Evolutionary conservation across 2,888 invertebrate species (phyloP).

Genomic region (Chymomyza amoena): DNA sequence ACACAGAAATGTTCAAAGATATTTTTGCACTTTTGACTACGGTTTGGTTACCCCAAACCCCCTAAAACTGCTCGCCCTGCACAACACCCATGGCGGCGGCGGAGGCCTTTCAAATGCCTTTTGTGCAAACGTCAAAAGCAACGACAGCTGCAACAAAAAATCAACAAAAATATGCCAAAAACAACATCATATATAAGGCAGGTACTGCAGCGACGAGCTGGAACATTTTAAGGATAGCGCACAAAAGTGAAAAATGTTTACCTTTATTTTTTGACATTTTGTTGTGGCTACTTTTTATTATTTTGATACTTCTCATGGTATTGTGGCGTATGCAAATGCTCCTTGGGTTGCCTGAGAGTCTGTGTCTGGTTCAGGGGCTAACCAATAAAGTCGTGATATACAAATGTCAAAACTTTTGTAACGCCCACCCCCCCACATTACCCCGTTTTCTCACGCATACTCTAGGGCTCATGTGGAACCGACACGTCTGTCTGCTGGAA

Average conservation of each 20-base stretch:
- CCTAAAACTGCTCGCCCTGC: too few species aligned
- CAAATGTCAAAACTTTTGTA: background rate
- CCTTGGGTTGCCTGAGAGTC: conserved; percentile 1
- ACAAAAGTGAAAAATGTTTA: conserved; percentile 47
- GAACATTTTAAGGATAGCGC: conserved; percentile 20
- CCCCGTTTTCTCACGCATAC: conserved; percentile 7
- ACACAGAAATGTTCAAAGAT: conserved; percentile 69
- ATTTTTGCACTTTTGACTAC: conserved; percentile 48
- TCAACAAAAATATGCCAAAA: conserved; percentile 39
- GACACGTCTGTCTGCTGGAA: background rate
- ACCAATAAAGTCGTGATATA: conserved; percentile 7
- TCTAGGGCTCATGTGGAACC: conserved; percentile 10
- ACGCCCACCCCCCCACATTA: background rate
- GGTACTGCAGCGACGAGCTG: background rate
- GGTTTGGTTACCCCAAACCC: conserved; percentile 5
- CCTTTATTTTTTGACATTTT: conserved; percentile 35
- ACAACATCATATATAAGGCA: background rate
- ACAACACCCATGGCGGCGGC: background rate
- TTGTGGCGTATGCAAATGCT: conserved; percentile 53
- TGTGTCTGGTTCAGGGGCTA: background rate
- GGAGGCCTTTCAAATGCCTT: conserved; percentile 22
- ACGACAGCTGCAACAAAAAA: conserved; percentile 58
- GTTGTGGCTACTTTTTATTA: conserved; percentile 11
- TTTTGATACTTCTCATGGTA: conserved; percentile 2
- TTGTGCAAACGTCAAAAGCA: conserved; percentile 68